Evolutionary conservation across 1,140 invertebrate genomes (phyloP), one percentile per base, ranked within the genome.

Genomic region (Euura lappo): DNA sequence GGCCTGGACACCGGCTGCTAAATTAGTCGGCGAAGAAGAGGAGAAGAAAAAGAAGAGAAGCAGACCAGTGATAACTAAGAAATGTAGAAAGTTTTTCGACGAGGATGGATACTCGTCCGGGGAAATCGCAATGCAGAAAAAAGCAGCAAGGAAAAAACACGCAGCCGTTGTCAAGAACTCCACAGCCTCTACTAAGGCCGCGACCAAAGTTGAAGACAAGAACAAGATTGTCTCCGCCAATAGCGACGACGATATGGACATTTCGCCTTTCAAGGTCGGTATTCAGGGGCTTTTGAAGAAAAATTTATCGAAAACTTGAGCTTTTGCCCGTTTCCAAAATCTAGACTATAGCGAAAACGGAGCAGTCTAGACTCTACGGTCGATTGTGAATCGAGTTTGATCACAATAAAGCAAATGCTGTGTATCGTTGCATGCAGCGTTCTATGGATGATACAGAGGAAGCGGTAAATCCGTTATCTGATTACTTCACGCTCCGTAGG

Each of bases 1-100:
- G 7, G 92, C 92, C 6, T 94, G 93, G 93, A 93, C 91, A 28
- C 93, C 93, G 5, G 89, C 90, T 69, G 88, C 88, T 44, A 91
- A 91, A 79, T 71, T 82, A 43, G 73, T 80, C 47, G 84, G 81
- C 0, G 85, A 87, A 2, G 85, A 87, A 43, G 84, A 85, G 5
- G 82, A 86, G 0, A 84, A 85, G 44, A 82, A 82, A 60, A 86
- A 85, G 51, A 88, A 86, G 67, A 79, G 86, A 7, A 80, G 82
- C 6, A 78, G 85, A 45, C 83, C 83, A 42, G 78, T 86, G 2
- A 83, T 86, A n/a, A 79, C 76, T 3, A 86, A 86, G 77, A 82
- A 80, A 45, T 79, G 78, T 42, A 81, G 78, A 43, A 84, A 79
- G 74, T 47, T 81, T 7, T 73, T 82, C 3, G 83, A 85, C 42